Conservation (phyloP, 2,888 invertebrate species). For the Helobdella robusta region DNA sequence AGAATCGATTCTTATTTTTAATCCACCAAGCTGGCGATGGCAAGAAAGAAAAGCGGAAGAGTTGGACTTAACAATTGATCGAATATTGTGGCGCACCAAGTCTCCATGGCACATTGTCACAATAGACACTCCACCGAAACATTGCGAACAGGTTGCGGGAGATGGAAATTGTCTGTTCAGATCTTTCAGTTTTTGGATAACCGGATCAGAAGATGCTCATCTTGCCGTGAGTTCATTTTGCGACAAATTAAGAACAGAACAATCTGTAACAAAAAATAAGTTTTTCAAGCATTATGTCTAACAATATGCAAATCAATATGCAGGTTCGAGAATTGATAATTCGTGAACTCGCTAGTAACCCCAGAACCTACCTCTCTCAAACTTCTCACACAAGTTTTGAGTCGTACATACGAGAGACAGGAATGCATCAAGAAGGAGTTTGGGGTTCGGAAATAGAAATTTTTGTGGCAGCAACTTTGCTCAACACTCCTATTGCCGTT, state of each 20-base stretch:
- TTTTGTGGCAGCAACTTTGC: slow-evolving; percentile 25
- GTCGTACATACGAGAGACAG: slow-evolving; percentile 22
- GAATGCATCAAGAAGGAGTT: slow-evolving; percentile 25
- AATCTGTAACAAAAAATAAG: too few relatives aligned
- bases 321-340: slow-evolving; percentile 19
- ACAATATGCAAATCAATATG: neutral
- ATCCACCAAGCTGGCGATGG: slow-evolving; percentile 23
- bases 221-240: slow-evolving; percentile 14
- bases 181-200: slow-evolving; percentile 26
- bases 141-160: slow-evolving; percentile 22
- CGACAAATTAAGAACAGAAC: too few relatives aligned
- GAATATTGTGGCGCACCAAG: neutral
- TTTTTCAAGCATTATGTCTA: neutral
- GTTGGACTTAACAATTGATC: slow-evolving; percentile 12
- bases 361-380: slow-evolving; percentile 13
- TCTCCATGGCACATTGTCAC: slow-evolving; percentile 19
- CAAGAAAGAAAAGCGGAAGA: slow-evolving; percentile 19
- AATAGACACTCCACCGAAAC: slow-evolving; percentile 23
- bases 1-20: slow-evolving; percentile 23
- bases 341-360: slow-evolving; percentile 14
- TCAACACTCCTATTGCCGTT: slow-evolving; percentile 24
- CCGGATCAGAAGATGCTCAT: slow-evolving; percentile 26
- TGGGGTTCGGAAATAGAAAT: slow-evolving; percentile 28
- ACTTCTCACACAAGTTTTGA: slow-evolving; percentile 15
- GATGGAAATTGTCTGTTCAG: slow-evolving; percentile 28